Conservation (phyloP, 2,888 invertebrate genomes). For the Bombylius major region DNA sequence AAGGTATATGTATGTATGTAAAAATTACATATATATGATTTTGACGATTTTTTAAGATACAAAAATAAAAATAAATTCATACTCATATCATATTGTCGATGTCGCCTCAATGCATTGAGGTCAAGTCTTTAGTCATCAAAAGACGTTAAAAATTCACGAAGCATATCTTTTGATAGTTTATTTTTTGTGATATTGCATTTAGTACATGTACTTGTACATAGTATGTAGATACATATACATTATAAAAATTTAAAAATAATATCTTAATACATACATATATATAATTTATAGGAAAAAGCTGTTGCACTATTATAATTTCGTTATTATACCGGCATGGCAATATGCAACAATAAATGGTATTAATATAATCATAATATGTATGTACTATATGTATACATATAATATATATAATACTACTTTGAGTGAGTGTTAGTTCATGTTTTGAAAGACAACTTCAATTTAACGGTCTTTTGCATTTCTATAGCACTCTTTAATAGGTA, state of each 20-base stretch:
- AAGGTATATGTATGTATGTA: background rate
- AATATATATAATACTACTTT: background rate
- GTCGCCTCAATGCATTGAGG: background rate
- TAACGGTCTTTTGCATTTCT: no score
- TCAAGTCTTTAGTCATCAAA: background rate
- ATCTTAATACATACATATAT: no score
- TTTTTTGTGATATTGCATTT: no score
- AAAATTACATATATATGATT: background rate
- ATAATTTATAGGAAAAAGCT: no score
- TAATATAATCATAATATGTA: background rate
- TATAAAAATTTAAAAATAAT: no score
- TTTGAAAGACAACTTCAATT: background rate
- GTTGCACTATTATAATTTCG: no score
- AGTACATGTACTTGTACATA: background rate
- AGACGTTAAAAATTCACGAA: background rate
- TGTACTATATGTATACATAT: background rate
- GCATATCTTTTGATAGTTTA: background rate
- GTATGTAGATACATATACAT: background rate
- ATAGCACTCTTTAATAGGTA: no score
- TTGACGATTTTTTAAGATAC: background rate
- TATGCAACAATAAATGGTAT: no score
- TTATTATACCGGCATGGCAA: no score
- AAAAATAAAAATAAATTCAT: no score
- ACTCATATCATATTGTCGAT: background rate
- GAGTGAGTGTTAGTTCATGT: background rate